phyloP scores from a whole-genome alignment of 2,888 invertebrate species.

The Priocnemis perturbator region DNA sequence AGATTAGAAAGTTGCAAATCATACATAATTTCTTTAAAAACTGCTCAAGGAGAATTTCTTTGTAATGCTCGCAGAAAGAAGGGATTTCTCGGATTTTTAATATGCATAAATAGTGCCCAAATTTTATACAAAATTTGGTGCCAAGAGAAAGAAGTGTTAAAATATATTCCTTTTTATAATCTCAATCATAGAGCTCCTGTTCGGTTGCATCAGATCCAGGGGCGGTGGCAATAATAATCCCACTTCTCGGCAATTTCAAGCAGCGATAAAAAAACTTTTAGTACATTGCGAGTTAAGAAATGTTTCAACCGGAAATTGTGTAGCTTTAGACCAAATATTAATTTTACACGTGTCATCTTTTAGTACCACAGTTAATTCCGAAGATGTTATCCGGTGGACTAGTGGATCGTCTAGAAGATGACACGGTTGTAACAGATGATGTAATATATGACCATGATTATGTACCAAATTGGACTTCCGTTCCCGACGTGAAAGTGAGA shows the following conservation, averaged over 20 bases:
- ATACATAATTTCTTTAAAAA: too few species aligned
- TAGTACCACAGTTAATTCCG: too few species aligned
- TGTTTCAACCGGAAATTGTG: constrained; percentile 22
- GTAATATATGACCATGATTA: constrained; percentile 11
- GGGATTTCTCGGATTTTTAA: constrained; percentile 3
- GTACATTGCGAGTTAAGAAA: too few species aligned
- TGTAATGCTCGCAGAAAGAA: not conserved
- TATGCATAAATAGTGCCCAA: too few species aligned
- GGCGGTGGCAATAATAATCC: constrained; percentile 36
- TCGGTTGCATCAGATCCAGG: constrained; percentile 28
- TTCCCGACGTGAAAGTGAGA: too few species aligned
- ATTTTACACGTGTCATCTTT: constrained; percentile 19
- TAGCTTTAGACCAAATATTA: constrained; percentile 20
- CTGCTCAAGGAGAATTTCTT: not conserved
- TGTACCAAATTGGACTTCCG: too few species aligned
- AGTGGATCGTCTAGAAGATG: constrained; percentile 19
- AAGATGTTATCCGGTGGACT: constrained; percentile 22
- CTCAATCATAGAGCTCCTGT: constrained; percentile 29
- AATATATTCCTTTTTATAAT: constrained; percentile 36
- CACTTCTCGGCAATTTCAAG: constrained; percentile 29
- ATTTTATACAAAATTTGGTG: constrained; percentile 18
- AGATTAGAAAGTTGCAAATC: too few species aligned
- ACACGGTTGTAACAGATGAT: too few species aligned
- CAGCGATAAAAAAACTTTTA: constrained; percentile 27
- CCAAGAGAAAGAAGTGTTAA: constrained; percentile 18